Conservation (phyloP, 1,140 invertebrate species). For the Platorchestia sp. region DNA sequence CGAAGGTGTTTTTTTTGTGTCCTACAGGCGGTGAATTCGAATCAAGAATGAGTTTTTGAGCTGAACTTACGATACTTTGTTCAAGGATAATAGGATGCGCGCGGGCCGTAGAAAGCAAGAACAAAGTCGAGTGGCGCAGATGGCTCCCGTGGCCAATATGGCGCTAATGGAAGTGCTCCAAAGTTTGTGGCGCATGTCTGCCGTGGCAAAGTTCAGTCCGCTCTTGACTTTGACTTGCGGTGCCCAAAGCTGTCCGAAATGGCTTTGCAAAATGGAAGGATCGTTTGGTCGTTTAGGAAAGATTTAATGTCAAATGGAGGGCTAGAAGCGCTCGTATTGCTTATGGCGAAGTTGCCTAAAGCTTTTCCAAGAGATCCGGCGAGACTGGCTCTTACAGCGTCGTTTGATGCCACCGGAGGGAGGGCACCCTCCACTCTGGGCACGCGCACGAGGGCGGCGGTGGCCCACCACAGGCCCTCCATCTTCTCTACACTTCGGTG, state of each 20-base stretch:
- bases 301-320: conserved; percentile 11
- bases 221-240: conserved; percentile 35
- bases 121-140: conserved; percentile 28
- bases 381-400: conserved; percentile 21
- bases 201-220: conserved; percentile 34
- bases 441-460: neutral
- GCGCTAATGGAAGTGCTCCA: conserved; percentile 22
- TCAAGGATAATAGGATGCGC: conserved; percentile 4
- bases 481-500: neutral
- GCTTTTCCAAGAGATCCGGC: neutral
- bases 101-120: neutral
- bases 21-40: neutral
- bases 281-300: conserved; percentile 38
- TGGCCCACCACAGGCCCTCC: neutral
- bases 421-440: neutral
- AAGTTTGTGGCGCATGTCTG: conserved; percentile 37
- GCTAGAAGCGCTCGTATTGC: neutral
- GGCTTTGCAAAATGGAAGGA: conserved; percentile 44
- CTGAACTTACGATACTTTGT: conserved; percentile 18
- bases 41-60: neutral
- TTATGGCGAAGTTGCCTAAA: neutral
- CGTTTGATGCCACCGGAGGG: neutral
- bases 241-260: conserved; percentile 30
- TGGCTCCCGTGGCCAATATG: conserved; percentile 23
- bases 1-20: neutral